phyloP scores from a whole-genome alignment of 2,888 invertebrate species.

The Drosophila quinaria region DNA sequence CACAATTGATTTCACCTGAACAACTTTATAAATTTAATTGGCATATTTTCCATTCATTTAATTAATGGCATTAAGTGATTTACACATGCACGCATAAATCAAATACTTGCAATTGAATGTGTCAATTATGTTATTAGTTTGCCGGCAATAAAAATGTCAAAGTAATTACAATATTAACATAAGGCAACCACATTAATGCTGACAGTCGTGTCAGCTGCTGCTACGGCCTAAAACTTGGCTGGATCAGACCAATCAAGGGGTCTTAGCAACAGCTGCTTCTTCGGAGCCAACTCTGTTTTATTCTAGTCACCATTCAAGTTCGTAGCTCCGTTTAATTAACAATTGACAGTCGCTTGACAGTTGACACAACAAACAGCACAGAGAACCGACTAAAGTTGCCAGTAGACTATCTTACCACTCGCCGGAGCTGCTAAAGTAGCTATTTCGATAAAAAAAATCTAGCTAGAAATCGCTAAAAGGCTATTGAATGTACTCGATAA shows the following conservation, averaged over 20 bases:
- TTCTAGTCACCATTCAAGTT: conserved; percentile 2
- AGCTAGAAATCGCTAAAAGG: background rate
- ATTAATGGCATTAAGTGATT: conserved; percentile 23
- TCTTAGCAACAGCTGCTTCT: conserved; percentile 52
- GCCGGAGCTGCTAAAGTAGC: background rate
- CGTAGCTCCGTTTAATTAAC: conserved; percentile 68
- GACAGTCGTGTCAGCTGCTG: background rate
- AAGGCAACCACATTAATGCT: conserved; percentile 33
- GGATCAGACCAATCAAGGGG: conserved; percentile 67
- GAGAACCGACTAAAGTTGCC: conserved; percentile 1
- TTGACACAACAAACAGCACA: conserved; percentile 44
- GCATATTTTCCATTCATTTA: conserved; percentile 17
- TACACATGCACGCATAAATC: conserved; percentile 19
- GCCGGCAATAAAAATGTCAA: conserved; percentile 73
- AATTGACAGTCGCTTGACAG: conserved; percentile 71
- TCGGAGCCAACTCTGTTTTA: background rate
- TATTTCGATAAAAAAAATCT: background rate
- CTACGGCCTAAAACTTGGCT: background rate
- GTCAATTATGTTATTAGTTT: conserved; percentile 74
- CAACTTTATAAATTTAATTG: background rate
- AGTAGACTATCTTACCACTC: background rate
- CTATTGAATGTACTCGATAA: background rate
- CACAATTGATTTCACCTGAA: background rate
- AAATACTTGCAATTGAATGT: conserved; percentile 38
- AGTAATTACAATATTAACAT: conserved; percentile 53